Percentiles rank a stretch among this genome's conserved stretches.
These are phyloP conservation scores for Nephrotoma flavescens DNA, from an alignment of 2,888 invertebrate species.

Conservation along the genomic window DNA sequence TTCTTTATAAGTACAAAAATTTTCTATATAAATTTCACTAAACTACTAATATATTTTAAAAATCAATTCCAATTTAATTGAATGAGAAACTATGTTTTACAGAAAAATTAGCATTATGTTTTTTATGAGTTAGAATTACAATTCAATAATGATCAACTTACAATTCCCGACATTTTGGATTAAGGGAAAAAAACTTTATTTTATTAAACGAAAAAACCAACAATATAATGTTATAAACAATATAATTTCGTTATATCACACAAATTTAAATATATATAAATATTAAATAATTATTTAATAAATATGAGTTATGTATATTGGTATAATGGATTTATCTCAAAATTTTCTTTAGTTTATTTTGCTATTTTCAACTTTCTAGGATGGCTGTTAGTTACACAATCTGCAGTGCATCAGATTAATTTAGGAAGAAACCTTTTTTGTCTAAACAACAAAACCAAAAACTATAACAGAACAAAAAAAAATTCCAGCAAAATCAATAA, in stretches of 20 bases:
- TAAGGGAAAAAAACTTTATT: not conserved
- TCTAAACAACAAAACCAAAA: not conserved
- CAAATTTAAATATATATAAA: not conserved
- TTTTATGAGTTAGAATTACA: not conserved
- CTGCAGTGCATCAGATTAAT: not conserved
- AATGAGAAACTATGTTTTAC: not conserved
- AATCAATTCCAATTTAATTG: not conserved
- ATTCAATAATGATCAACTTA: not conserved
- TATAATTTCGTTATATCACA: not conserved
- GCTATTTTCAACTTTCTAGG: not conserved
- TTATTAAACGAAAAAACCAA: not conserved
- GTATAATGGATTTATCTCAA: not conserved
- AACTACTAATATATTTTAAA: too few species aligned
- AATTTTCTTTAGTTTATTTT: not conserved
- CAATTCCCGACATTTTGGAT: slow-evolving; percentile 2
- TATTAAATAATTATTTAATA: not conserved
- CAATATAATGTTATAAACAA: not conserved
- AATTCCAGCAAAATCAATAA: not conserved
- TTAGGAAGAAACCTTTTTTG: not conserved
- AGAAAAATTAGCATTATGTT: not conserved
- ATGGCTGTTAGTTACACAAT: not conserved
- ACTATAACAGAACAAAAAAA: not conserved
- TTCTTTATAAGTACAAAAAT: not conserved
- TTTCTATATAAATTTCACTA: not conserved
- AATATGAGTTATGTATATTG: not conserved